A percentile compares a stretch with the other conserved stretches of the same genome.
These are phyloP conservation scores for Gopherus evgoodei DNA, from an alignment of 2,113 vertebrate species.

Conservation along the genomic window DNA sequence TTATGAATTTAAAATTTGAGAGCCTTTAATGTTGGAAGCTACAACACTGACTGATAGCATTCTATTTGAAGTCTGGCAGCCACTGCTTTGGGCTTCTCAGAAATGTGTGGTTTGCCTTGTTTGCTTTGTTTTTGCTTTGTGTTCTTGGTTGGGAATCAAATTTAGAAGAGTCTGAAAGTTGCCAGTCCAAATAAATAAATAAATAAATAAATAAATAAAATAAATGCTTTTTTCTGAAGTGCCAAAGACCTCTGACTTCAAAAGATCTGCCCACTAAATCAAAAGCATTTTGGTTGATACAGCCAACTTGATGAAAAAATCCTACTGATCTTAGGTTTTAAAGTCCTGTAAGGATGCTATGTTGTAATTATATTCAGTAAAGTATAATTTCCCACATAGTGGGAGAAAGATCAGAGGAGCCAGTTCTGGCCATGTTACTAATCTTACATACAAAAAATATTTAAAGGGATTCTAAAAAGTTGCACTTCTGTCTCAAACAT, in stretches of 20 bases:
- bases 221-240: not conserved
- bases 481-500: not conserved
- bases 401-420: not conserved
- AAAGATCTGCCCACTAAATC: slow-evolving; percentile 22
- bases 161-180: slow-evolving; percentile 65
- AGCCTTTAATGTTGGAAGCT: slow-evolving; percentile 43
- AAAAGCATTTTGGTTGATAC: not conserved
- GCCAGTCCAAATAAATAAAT: slow-evolving; percentile 9
- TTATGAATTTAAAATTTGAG: slow-evolving; percentile 1
- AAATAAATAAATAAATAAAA: not conserved
- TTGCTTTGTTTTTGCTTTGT: slow-evolving; percentile 64
- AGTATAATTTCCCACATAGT: not conserved
- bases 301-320: not conserved
- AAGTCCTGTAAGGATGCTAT: too few relatives aligned
- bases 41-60: slow-evolving; percentile 51
- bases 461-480: not conserved
- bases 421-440: not conserved
- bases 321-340: not conserved
- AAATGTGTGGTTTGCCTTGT: slow-evolving; percentile 70
- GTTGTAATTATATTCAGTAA: not conserved
- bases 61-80: slow-evolving; percentile 56
- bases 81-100: slow-evolving; percentile 68
- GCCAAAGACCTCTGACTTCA: not conserved
- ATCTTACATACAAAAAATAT: not conserved
- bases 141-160: slow-evolving; percentile 64